These are phyloP conservation scores for Machimus atricapillus DNA, from an alignment of 2,888 invertebrate species.

Conservation along the genomic window DNA sequence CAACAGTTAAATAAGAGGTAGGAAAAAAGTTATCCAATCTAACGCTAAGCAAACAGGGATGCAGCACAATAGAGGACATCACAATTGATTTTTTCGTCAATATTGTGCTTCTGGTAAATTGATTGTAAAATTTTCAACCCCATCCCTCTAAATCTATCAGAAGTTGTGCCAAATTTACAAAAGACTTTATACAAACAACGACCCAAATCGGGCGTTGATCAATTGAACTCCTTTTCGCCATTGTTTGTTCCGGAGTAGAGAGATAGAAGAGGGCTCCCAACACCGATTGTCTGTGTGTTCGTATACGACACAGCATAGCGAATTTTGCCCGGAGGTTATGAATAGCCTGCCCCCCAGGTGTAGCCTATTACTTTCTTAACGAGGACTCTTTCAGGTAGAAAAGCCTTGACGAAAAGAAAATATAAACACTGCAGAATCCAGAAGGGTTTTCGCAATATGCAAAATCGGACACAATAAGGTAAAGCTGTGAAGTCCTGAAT, in stretches of 20 bases:
- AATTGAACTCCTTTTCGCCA: background rate
- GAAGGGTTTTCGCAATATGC: constrained; percentile 14
- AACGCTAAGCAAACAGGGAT: background rate
- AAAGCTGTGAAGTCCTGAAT: background rate
- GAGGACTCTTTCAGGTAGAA: background rate
- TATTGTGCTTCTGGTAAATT: background rate
- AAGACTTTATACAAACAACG: background rate
- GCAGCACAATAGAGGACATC: background rate
- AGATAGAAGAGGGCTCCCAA: background rate
- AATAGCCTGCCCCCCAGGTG: background rate
- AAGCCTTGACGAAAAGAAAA: constrained; percentile 14
- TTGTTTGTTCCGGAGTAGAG: background rate
- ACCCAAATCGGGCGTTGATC: background rate
- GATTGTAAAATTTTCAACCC: background rate
- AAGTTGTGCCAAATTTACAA: background rate
- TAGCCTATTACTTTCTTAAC: constrained; percentile 1
- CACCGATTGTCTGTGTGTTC: background rate
- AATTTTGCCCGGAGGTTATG: background rate
- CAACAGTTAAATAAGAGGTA: background rate
- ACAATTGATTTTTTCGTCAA: background rate
- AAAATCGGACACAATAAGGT: constrained; percentile 1
- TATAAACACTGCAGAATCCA: constrained; percentile 18
- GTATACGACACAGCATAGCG: background rate
- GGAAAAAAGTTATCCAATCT: background rate
- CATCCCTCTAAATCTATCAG: background rate